phyloP scores from a whole-genome alignment of 2,113 vertebrate genomes.

The Scortum barcoo region DNA sequence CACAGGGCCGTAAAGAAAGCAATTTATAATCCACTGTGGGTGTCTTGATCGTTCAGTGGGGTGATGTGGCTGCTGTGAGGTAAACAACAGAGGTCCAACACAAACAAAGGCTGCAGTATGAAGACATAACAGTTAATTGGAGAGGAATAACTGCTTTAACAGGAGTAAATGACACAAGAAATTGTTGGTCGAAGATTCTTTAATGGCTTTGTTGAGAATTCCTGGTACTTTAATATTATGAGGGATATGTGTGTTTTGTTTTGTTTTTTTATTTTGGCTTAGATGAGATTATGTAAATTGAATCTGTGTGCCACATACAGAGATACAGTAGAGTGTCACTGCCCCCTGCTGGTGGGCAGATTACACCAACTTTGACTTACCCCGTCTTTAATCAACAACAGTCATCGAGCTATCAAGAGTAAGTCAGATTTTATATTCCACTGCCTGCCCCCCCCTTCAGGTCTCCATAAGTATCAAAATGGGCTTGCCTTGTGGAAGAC shows the following conservation, averaged over 20 bases:
- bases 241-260: background rate
- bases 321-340: no score
- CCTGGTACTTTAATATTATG: background rate
- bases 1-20: background rate
- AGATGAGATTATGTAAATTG: no score
- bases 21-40: background rate
- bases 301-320: no score
- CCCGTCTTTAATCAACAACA: no score
- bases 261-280: background rate
- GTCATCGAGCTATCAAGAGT: no score
- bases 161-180: background rate
- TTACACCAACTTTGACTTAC: no score
- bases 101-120: background rate
- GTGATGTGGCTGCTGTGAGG: background rate
- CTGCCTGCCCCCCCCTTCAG: no score
- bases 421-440: no score
- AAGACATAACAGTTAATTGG: background rate
- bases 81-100: background rate
- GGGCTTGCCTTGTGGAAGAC: no score
- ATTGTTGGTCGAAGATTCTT: background rate
- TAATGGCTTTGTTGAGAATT: background rate
- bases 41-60: background rate
- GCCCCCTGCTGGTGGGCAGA: constrained; percentile 25
- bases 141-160: background rate
- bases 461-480: no score